Conservation (phyloP, 2,113 vertebrate species). For the Perca schrenkii region DNA sequence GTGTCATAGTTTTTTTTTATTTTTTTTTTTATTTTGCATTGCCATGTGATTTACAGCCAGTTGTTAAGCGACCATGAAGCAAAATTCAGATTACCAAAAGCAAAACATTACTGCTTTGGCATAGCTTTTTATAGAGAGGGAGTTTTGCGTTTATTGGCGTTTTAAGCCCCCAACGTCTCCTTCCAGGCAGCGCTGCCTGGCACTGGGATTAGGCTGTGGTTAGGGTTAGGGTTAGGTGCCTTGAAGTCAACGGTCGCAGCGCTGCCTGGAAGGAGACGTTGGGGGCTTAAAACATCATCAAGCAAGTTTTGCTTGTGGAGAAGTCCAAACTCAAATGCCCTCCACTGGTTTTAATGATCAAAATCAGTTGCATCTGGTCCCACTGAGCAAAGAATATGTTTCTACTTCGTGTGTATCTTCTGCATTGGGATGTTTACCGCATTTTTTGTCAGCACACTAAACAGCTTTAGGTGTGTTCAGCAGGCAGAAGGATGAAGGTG, state of each 20-base stretch:
- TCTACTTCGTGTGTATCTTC: slow-evolving; percentile 43
- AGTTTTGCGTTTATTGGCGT: background rate
- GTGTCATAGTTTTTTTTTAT: slow-evolving; percentile 6
- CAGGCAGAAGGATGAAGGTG: slow-evolving; percentile 16
- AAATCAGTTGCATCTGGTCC: slow-evolving; percentile 60
- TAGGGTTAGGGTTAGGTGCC: no score
- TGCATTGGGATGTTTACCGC: slow-evolving; percentile 47
- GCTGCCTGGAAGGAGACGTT: no score
- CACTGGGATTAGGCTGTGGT: no score
- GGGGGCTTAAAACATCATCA: no score
- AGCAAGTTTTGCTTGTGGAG: slow-evolving; percentile 1
- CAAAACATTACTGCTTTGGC: slow-evolving; percentile 16
- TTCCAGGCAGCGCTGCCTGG: no score
- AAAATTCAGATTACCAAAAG: slow-evolving; percentile 24
- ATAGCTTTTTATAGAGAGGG: background rate
- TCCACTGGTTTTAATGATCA: slow-evolving; percentile 66
- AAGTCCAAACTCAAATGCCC: slow-evolving; percentile 13
- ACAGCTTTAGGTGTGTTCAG: slow-evolving; percentile 7
- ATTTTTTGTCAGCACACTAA: slow-evolving; percentile 51
- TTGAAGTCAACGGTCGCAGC: no score
- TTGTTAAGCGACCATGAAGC: slow-evolving; percentile 19
- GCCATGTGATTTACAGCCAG: background rate
- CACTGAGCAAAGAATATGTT: slow-evolving; percentile 36
- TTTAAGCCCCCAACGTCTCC: no score
- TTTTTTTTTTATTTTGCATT: slow-evolving; percentile 18